phyloP scores from a whole-genome alignment of 2,888 invertebrate genomes.

The Drosophila eohydei region DNA sequence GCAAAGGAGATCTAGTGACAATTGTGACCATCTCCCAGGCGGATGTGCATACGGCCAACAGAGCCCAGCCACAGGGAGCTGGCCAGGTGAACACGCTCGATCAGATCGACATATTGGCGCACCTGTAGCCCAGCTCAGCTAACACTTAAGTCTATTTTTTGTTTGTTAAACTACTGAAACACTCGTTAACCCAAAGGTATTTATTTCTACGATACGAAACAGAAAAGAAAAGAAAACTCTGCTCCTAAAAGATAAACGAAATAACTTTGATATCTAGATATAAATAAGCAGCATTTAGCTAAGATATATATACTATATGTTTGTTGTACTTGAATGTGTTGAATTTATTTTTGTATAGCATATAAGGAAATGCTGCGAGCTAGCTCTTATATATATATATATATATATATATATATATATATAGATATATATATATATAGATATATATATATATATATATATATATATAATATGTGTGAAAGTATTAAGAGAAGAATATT shows the following conservation, averaged over 20 bases:
- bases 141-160: conserved; percentile 21
- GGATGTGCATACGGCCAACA: conserved; percentile 14
- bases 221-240: conserved; percentile 38
- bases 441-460: conserved; percentile 21
- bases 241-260: conserved; percentile 52
- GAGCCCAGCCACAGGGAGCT: conserved; percentile 11
- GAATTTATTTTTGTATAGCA: conserved; percentile 77
- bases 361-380: conserved; percentile 52
- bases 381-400: conserved; percentile 7
- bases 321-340: conserved; percentile 82
- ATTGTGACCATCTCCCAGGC: conserved; percentile 84
- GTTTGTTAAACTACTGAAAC: conserved; percentile 45
- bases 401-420: conserved; percentile 25
- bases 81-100: conserved; percentile 67
- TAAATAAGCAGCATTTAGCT: conserved; percentile 59
- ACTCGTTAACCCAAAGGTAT: conserved; percentile 83
- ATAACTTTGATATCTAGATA: conserved; percentile 26
- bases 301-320: conserved; percentile 62
- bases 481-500: conserved; percentile 68
- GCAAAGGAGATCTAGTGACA: conserved; percentile 83
- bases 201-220: conserved; percentile 75
- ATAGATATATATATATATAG: conserved; percentile 62
- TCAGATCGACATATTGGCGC: conserved; percentile 85
- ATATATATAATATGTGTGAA: conserved; percentile 46
- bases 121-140: conserved; percentile 78